These are phyloP conservation scores for Anabas testudineus DNA, from an alignment of 2,797 vertebrate genomes.

Conservation along the genomic window DNA sequence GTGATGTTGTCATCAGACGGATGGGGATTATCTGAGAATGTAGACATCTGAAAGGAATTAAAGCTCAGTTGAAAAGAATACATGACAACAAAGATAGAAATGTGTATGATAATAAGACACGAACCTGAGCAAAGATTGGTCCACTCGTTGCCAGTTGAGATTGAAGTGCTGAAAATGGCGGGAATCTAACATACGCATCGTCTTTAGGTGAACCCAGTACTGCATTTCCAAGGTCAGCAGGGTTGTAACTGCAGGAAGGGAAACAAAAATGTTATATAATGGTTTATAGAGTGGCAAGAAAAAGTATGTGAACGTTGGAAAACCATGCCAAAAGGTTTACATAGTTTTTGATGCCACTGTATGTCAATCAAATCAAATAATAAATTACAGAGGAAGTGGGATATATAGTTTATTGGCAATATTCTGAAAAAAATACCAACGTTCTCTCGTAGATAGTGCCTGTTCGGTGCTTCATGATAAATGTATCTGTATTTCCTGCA, in stretches of 20 bases:
- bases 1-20: conserved; percentile 67
- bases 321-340: no score
- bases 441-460: conserved; percentile 71
- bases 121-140: conserved; percentile 72
- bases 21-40: conserved; percentile 72
- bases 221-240: conserved; percentile 5
- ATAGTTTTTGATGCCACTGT: no score
- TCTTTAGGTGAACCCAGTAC: conserved; percentile 58
- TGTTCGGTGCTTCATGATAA: conserved; percentile 41
- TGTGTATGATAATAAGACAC: conserved; percentile 15
- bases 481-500: fast-evolving
- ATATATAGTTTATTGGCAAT: no score
- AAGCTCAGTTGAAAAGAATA: conserved; percentile 9
- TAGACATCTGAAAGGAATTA: conserved; percentile 66
- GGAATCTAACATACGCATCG: conserved; percentile 62
- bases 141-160: not conserved
- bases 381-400: no score
- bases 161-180: conserved; percentile 46
- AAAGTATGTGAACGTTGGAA: no score
- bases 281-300: no score
- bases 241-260: conserved; percentile 36
- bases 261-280: no score
- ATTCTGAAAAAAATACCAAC: conserved; percentile 58
- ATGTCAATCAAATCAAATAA: no score
- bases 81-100: conserved; percentile 3